Conservation (phyloP, 1,140 invertebrate species). For the Oppia nitens region DNA sequence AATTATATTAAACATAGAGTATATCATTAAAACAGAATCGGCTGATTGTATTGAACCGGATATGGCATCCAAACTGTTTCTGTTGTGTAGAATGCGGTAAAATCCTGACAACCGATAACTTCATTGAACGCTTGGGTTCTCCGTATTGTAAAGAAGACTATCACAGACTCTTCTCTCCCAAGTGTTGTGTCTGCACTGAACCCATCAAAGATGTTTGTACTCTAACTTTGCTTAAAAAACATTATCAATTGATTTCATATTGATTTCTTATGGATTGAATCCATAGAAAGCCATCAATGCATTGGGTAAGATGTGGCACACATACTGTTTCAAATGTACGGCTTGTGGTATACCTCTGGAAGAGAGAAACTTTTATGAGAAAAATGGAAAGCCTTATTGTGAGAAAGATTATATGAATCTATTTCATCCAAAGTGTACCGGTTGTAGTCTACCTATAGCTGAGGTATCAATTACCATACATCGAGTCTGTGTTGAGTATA, state of each 20-base stretch:
- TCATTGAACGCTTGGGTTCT: slow-evolving; percentile 44
- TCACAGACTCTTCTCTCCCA: slow-evolving; percentile 90
- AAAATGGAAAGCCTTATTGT: slow-evolving; percentile 84
- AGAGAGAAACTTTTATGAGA: slow-evolving; percentile 52
- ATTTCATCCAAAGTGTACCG: slow-evolving; percentile 78
- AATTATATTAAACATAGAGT: neutral
- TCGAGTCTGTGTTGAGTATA: neutral
- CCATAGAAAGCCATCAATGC: slow-evolving; percentile 13
- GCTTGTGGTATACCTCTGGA: slow-evolving; percentile 12
- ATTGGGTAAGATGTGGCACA: slow-evolving; percentile 11
- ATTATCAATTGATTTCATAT: neutral
- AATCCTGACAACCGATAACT: slow-evolving; percentile 44
- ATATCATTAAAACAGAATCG: slow-evolving; percentile 4
- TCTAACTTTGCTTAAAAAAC: neutral
- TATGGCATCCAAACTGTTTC: slow-evolving; percentile 13
- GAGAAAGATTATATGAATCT: slow-evolving; percentile 88
- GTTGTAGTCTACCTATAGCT: slow-evolving; percentile 83
- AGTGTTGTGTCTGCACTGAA: slow-evolving; percentile 94
- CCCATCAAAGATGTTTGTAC: slow-evolving; percentile 74
- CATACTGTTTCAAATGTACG: slow-evolving; percentile 12
- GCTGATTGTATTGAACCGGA: slow-evolving; percentile 10
- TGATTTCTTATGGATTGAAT: neutral
- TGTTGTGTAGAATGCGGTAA: slow-evolving; percentile 55
- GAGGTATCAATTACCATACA: slow-evolving; percentile 33
- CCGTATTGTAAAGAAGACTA: slow-evolving; percentile 98